Percentiles rank a stretch among this genome's conserved stretches.
Evolutionary conservation across 2,888 invertebrate genomes (phyloP).

Genomic region (Acrobasis repandana): DNA sequence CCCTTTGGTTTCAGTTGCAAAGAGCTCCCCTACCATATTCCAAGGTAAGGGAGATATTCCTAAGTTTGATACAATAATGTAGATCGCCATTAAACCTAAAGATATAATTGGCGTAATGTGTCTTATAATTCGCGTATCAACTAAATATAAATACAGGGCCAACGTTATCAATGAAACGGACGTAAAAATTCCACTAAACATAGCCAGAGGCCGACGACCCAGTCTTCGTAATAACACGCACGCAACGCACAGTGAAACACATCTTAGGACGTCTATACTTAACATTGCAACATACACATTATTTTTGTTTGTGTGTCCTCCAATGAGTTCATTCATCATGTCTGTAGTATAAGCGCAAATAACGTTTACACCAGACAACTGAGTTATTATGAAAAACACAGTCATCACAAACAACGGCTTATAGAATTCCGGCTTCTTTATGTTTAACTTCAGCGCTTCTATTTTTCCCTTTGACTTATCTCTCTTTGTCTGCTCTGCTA

Average conservation of each 20-base stretch:
- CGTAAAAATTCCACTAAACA: constrained; percentile 85
- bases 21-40: constrained; percentile 89
- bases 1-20: constrained; percentile 85
- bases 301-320: constrained; percentile 60
- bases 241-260: constrained; percentile 82
- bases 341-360: constrained; percentile 87
- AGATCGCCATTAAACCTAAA: constrained; percentile 79
- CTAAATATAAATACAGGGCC: constrained; percentile 72
- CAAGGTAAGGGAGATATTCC: constrained; percentile 87
- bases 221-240: constrained; percentile 83
- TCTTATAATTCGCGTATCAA: constrained; percentile 47
- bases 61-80: constrained; percentile 83
- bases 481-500: constrained; percentile 63
- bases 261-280: constrained; percentile 84
- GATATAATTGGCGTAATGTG: constrained; percentile 63
- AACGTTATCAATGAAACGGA: constrained; percentile 81
- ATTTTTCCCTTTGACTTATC: constrained; percentile 57
- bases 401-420: constrained; percentile 85
- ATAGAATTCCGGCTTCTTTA: constrained; percentile 81
- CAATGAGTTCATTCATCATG: constrained; percentile 84
- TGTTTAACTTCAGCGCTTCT: constrained; percentile 59
- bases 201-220: constrained; percentile 84
- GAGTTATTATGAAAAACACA: constrained; percentile 85
- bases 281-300: constrained; percentile 86
- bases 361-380: constrained; percentile 88